A percentile compares a stretch with the other conserved stretches of the same genome.
phyloP scores from a whole-genome alignment of 2,797 vertebrate genomes.

The Poecilia wingei region DNA sequence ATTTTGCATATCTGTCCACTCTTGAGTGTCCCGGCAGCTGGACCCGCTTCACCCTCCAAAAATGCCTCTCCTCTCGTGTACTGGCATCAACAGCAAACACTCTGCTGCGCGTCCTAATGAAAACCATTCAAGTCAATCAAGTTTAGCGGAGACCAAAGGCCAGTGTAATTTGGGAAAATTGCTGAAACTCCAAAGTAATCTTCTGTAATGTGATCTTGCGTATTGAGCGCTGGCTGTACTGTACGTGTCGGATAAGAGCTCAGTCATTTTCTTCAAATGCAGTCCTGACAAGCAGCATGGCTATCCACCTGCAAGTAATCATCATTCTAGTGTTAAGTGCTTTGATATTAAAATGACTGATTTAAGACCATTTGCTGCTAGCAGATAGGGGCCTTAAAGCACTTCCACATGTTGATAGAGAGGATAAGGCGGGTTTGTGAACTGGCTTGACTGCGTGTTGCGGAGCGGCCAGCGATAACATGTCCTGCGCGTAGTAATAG shows the following conservation, averaged over 20 bases:
- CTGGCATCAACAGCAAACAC: slow-evolving; percentile 67
- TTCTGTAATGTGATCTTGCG: slow-evolving; percentile 84
- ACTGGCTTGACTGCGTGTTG: slow-evolving; percentile 42
- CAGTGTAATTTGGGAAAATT: slow-evolving; percentile 85
- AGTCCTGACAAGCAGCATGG: slow-evolving; percentile 77
- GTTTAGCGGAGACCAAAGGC: slow-evolving; percentile 83
- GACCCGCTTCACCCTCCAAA: slow-evolving; percentile 67
- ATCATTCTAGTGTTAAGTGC: slow-evolving; percentile 84
- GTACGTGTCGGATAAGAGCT: slow-evolving; percentile 85
- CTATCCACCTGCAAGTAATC: slow-evolving; percentile 85
- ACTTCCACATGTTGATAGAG: slow-evolving; percentile 80
- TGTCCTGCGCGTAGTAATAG: slow-evolving; percentile 14
- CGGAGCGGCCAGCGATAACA: slow-evolving; percentile 57
- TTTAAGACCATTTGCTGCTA: slow-evolving; percentile 82
- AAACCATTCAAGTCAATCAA: slow-evolving; percentile 87
- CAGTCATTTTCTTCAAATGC: slow-evolving; percentile 82
- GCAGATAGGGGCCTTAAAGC: slow-evolving; percentile 78
- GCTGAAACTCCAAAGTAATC: slow-evolving; percentile 83
- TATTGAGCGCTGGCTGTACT: slow-evolving; percentile 80
- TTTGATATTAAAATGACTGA: slow-evolving; percentile 87
- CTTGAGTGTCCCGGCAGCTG: slow-evolving; percentile 71
- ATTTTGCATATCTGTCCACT: slow-evolving; percentile 63
- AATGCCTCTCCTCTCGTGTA: slow-evolving; percentile 70
- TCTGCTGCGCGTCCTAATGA: slow-evolving; percentile 76
- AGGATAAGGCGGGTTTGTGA: slow-evolving; percentile 71